Evolutionary conservation across 2,113 vertebrate genomes (phyloP), one percentile per base, ranked within the genome.

Genomic region (Gila orcuttii): DNA sequence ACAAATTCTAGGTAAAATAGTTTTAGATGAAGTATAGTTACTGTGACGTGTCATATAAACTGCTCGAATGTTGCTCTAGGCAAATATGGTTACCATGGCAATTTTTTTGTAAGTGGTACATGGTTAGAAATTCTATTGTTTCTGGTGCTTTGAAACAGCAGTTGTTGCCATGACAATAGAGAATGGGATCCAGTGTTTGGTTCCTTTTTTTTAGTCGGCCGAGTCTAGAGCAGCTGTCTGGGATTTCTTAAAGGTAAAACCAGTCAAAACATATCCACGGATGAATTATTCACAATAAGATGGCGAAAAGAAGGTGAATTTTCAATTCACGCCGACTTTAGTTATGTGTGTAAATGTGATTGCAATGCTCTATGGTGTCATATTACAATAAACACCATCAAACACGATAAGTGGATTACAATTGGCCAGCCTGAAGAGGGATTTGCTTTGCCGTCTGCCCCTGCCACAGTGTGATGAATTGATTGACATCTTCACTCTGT

Each of bases 201-300:
- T 31, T 31, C 17, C 17, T 3, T 50, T 47, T 39, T 85, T 88
- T 88, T 60, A 91, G 93, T 94, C 91, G 93, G 93, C 93, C 11
- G 1, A 83, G 47, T 85, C 79, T 75, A 93, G 90, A 86, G 92
- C 92, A 91, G 89, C 89, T 90, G 93, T 93, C 92, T 94, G 94
- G 91, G 78, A 79, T 57, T 36, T 50, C 45, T 95, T 94, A 94
- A 94, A 94, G 93, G 93, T 36, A 89, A 73, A 89, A 88, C 69
- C 85, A 1, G 52, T 55, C 52, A 55, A 7, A 31, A 31, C 13
- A 66, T 68, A 50, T 42, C 6, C 36, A n/a, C 0, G 0, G 4
- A 42, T n/a, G 69, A 42, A 73, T 73, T n/a, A 39, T 73, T 73
- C 36, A n/a, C 9, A 73, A 52, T 42, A 42, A 45, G 39, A 73